Percentiles rank a stretch among this genome's conserved stretches.
These are phyloP conservation scores for Slavum lentiscoides DNA, from an alignment of 2,888 invertebrate genomes.

Conservation along the genomic window DNA sequence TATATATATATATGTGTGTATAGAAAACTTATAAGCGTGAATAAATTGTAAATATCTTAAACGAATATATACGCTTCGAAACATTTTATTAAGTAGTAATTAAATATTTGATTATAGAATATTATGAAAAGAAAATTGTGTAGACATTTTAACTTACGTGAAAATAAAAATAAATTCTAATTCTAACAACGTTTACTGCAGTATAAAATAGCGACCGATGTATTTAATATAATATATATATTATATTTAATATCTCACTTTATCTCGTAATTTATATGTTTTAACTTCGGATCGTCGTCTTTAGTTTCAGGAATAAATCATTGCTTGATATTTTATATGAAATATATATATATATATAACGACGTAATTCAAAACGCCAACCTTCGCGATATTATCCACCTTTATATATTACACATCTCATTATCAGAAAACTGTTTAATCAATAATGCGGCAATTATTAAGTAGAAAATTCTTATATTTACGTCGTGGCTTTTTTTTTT, in stretches of 20 bases:
- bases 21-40: too few species aligned
- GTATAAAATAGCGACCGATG: background rate
- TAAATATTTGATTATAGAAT: too few species aligned
- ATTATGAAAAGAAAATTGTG: too few species aligned
- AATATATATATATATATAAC: background rate
- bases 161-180: too few species aligned
- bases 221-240: background rate
- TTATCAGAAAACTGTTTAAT: conserved; percentile 2
- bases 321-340: background rate
- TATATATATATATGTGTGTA: too few species aligned
- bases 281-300: background rate
- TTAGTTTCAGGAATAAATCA: conserved; percentile 24
- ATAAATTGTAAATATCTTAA: too few species aligned
- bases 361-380: conserved; percentile 1
- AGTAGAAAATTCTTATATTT: background rate
- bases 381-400: background rate
- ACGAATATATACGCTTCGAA: too few species aligned
- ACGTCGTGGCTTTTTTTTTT: too few species aligned
- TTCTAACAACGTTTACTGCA: background rate
- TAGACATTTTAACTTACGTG: too few species aligned
- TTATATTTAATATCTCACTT: background rate
- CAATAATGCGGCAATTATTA: background rate
- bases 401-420: background rate
- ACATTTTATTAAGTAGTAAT: too few species aligned
- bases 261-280: background rate